Percentiles rank a stretch among this genome's conserved stretches.
phyloP scores from a whole-genome alignment of 2,888 invertebrate genomes.

The Mythimna impura region DNA sequence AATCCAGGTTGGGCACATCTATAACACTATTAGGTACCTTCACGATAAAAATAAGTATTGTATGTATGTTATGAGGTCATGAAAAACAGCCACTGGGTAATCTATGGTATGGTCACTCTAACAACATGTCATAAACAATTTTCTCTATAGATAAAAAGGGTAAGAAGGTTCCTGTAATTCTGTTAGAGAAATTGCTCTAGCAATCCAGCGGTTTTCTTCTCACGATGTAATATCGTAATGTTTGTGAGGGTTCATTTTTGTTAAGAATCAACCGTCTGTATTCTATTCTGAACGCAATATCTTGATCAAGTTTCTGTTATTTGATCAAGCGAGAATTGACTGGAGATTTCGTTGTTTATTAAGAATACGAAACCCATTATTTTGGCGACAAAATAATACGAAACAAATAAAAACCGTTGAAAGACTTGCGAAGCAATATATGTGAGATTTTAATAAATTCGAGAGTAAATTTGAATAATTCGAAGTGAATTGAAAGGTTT shows the following conservation, averaged over 20 bases:
- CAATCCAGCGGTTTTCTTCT: constrained; percentile 7
- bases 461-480: too few species aligned
- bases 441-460: too few species aligned
- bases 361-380: not conserved
- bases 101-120: not conserved
- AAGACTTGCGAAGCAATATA: too few species aligned
- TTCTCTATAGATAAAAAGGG: not conserved
- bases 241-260: constrained; percentile 8
- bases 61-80: too few species aligned
- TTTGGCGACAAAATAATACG: too few species aligned
- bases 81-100: too few species aligned
- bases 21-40: too few species aligned
- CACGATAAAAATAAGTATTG: too few species aligned
- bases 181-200: constrained; percentile 13
- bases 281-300: constrained; percentile 10
- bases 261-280: not conserved
- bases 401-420: too few species aligned
- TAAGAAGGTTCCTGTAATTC: not conserved
- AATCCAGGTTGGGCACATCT: too few species aligned
- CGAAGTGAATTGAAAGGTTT: too few species aligned
- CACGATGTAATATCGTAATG: not conserved
- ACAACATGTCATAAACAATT: not conserved
- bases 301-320: not conserved
- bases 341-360: constrained; percentile 1
- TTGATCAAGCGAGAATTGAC: constrained; percentile 8